These are phyloP conservation scores for Ataeniobius toweri DNA, from an alignment of 2,797 vertebrate species.

Conservation along the genomic window DNA sequence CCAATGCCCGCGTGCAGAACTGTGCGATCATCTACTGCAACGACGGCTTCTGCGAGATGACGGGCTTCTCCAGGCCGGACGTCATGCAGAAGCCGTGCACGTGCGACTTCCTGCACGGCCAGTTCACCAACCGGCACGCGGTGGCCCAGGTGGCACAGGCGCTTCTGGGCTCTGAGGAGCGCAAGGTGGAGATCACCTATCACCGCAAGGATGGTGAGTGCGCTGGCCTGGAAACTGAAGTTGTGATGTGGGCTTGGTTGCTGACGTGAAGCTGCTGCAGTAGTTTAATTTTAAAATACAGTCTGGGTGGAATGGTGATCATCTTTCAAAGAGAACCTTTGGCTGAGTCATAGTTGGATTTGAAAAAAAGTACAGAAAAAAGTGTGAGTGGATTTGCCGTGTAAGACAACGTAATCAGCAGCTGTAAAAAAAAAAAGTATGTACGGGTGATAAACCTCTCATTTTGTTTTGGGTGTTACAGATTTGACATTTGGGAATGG, in stretches of 20 bases:
- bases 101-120: conserved; percentile 96
- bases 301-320: background rate
- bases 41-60: conserved; percentile 98
- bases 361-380: background rate
- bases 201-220: conserved; percentile 97
- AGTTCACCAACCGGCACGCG: conserved; percentile 91
- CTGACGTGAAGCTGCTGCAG: background rate
- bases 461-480: too few species aligned
- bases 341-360: background rate
- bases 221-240: too few species aligned
- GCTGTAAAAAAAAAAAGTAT: too few species aligned
- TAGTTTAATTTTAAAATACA: background rate
- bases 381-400: too few species aligned
- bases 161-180: conserved; percentile 93
- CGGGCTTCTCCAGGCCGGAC: conserved; percentile 96
- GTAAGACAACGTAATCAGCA: too few species aligned
- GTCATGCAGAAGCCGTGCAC: conserved; percentile 98
- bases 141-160: conserved; percentile 96
- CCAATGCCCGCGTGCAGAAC: conserved; percentile 97
- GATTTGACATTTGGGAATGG: too few species aligned
- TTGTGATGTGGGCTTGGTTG: too few species aligned
- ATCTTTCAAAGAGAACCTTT: background rate
- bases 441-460: too few species aligned
- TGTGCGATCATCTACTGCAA: conserved; percentile 99
- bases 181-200: conserved; percentile 97